These are phyloP conservation scores for Montifringilla adamsi DNA, from an alignment of 2,113 vertebrate genomes.

Conservation along the genomic window DNA sequence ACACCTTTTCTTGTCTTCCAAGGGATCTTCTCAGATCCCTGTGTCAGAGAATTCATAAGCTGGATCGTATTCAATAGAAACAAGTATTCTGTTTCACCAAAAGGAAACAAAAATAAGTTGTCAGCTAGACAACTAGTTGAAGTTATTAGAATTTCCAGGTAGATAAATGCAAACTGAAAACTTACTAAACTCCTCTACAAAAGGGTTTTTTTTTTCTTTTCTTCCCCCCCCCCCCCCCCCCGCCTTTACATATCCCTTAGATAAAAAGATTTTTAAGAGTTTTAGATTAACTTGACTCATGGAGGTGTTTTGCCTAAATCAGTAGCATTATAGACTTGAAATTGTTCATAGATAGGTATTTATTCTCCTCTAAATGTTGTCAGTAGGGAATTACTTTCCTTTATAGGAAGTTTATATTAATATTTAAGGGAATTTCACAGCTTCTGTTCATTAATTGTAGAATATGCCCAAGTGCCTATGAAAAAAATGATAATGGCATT, in stretches of 20 bases:
- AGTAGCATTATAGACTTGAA: neutral
- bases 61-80: neutral
- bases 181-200: neutral
- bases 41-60: neutral
- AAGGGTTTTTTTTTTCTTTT: neutral
- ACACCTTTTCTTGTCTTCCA: neutral
- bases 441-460: slow-evolving; percentile 63
- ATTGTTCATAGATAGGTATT: neutral
- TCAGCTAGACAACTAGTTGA: neutral
- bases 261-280: neutral
- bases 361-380: neutral
- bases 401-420: slow-evolving; percentile 44
- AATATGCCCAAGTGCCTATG: slow-evolving; percentile 41
- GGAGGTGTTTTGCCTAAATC: neutral
- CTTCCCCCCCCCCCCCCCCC: too few species aligned
- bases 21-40: neutral
- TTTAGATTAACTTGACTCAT: neutral
- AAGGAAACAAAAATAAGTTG: neutral
- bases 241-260: neutral
- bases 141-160: neutral
- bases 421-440: slow-evolving; percentile 47
- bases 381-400: slow-evolving; percentile 14
- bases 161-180: neutral
- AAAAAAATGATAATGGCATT: slow-evolving; percentile 51
- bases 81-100: neutral